These are phyloP conservation scores for Blomia tropicalis DNA, from an alignment of 2,888 invertebrate genomes.

Conservation along the genomic window DNA sequence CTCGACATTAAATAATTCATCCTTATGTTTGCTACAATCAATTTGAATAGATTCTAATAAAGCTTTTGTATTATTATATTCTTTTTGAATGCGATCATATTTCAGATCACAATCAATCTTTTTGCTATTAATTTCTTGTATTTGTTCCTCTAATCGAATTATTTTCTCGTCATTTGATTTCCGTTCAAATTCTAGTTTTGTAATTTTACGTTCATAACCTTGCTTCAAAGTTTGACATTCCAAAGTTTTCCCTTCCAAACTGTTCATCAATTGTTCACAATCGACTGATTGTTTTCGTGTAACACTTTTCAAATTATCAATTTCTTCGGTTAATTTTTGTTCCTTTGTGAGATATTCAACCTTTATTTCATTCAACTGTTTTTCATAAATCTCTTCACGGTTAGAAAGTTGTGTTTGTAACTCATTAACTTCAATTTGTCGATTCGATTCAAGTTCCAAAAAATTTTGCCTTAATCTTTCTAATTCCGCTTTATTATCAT, in stretches of 20 bases:
- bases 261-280: not conserved
- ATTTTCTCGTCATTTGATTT: not conserved
- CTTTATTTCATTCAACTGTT: constrained; percentile 4
- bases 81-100: not conserved
- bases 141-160: constrained; percentile 6
- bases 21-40: constrained; percentile 9
- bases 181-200: not conserved
- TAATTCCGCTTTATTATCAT: constrained; percentile 11
- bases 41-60: not conserved
- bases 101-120: not conserved
- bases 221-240: not conserved
- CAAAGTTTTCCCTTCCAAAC: not conserved
- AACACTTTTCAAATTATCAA: not conserved
- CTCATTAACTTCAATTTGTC: constrained; percentile 9
- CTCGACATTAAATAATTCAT: not conserved
- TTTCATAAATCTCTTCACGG: not conserved
- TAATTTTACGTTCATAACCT: not conserved
- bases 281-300: not conserved
- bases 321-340: constrained; percentile 5
- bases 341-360: constrained; percentile 11
- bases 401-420: not conserved
- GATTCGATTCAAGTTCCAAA: not conserved
- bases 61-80: constrained; percentile 8
- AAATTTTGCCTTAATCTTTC: constrained; percentile 7
- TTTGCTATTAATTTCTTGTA: not conserved